phyloP scores from a whole-genome alignment of 2,888 invertebrate species.

The Labia minor region DNA sequence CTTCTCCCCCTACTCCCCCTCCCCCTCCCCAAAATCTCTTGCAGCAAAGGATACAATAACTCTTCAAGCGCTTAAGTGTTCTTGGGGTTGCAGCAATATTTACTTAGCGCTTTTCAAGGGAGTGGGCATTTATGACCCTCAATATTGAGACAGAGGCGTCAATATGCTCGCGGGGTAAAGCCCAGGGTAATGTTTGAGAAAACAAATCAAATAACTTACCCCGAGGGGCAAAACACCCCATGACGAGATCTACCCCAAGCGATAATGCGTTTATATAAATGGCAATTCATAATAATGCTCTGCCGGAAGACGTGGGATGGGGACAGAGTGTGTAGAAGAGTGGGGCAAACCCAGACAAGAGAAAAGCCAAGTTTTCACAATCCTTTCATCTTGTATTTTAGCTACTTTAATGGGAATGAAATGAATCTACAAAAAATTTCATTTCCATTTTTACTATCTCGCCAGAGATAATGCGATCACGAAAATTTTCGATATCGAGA shows the following conservation, averaged over 20 bases:
- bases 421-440: no score
- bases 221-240: neutral
- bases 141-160: conserved; percentile 3
- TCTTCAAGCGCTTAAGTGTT: neutral
- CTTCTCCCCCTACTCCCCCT: no score
- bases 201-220: conserved; percentile 4
- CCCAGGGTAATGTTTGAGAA: neutral
- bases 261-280: conserved; percentile 13
- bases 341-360: neutral
- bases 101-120: neutral
- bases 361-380: no score
- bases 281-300: conserved; percentile 7
- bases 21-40: neutral
- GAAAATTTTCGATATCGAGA: no score
- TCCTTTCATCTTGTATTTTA: no score
- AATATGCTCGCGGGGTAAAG: conserved; percentile 7
- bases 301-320: neutral
- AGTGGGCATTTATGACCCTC: conserved; percentile 3
- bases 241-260: neutral
- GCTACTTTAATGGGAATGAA: no score
- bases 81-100: neutral
- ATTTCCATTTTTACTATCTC: no score
- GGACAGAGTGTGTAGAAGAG: neutral
- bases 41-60: neutral
- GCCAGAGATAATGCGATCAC: no score